phyloP scores from a whole-genome alignment of 2,113 vertebrate genomes.

The Neofelis nebulosa region DNA sequence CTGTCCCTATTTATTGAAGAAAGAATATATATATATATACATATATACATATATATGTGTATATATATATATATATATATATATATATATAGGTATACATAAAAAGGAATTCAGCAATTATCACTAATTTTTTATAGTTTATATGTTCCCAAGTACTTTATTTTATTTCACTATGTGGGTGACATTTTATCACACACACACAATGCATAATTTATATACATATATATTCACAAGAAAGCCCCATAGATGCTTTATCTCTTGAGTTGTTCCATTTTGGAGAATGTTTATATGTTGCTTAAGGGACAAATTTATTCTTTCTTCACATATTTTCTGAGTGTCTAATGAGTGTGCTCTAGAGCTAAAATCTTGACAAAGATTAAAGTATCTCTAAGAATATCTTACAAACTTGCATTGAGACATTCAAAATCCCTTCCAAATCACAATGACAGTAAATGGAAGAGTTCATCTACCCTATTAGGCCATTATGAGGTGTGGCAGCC shows the following conservation, averaged over 20 bases:
- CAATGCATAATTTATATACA: not conserved
- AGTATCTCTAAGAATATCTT: not conserved
- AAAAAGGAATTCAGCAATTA: not conserved
- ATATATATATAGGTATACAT: not conserved
- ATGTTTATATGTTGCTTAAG: not conserved
- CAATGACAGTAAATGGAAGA: not conserved
- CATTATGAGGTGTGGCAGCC: not conserved
- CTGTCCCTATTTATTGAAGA: not conserved
- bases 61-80: not conserved
- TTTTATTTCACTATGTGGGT: not conserved
- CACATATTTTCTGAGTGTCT: not conserved
- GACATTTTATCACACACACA: not conserved
- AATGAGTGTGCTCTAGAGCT: not conserved
- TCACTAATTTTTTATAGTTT: not conserved
- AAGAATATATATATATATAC: not conserved
- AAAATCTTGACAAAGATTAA: not conserved
- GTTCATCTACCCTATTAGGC: not conserved
- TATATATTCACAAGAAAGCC: not conserved
- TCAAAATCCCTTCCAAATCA: not conserved
- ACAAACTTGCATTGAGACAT: not conserved
- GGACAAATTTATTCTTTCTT: not conserved
- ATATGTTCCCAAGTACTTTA: not conserved
- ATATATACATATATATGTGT: not conserved
- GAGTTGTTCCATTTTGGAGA: not conserved
- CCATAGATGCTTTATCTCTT: not conserved